Base-by-base conservation (phyloP, 2,797 vertebrate genomes). In the Pseudocheirus occidentalis region DNA sequence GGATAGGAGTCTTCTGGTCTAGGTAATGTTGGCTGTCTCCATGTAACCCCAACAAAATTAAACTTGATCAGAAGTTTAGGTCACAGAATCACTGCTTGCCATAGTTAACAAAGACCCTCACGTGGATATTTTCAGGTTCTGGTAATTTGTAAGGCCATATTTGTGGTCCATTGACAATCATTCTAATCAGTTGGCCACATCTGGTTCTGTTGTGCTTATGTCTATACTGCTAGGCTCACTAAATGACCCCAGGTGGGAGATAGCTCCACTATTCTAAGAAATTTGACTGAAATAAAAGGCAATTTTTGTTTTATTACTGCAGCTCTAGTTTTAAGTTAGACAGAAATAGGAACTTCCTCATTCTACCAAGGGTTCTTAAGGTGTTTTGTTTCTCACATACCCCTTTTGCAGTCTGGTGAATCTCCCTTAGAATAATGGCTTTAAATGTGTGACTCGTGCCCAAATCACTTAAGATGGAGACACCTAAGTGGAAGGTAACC, bases 81-180 rank as follows among this genome's bases (percentile, higher is more conserved):
- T 90, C 55, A 62, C 87, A 91, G 31, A 81, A 46, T 92, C 91
- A 95, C 57, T 59, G 58, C 96, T 95, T 94, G 55, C 55, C 93
- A 54, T 92, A 59, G 29, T n/a, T 94, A 91, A 91, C 90, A 18
- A 93, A 95, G 62, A 93, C 62, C 95, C 57, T 90, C 52, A 57
- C 91, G 87, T 90, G 40, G 31, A 94, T 55, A 93, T 95, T 94
- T 95, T 55, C 91, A 93, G 55, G 9, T 90, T 93, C 66, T 94
- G 92, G 18, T 94, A 90, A 81, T 92, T 95, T 93, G 58, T 56
- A 94, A 55, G 29, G 90, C 52, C 55, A 92, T 16, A 27, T 91
- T 95, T 92, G 55, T 96, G 40, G 54, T 13, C 66, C 55, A 92
- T 96, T 29, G 11, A 92, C 90, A 96, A 94, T 95, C 9, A 14